Evolutionary conservation across 2,888 invertebrate genomes (phyloP).

Genomic region (Pseudeuparius sepicola): DNA sequence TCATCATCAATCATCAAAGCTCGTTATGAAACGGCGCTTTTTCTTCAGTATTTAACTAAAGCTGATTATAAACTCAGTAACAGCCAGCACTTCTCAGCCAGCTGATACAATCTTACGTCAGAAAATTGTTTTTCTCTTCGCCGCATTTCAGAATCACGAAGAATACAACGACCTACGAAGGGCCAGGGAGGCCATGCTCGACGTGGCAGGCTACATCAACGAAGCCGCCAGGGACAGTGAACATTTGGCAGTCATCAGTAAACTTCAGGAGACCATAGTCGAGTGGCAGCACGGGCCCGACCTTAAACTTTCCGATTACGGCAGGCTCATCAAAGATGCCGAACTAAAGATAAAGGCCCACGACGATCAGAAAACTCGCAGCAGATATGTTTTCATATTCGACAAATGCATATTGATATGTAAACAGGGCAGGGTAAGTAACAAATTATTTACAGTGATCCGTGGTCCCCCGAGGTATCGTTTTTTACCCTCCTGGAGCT

Average conservation of each 20-base stretch:
- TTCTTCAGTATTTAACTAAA: too few species aligned
- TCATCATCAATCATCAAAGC: too few species aligned
- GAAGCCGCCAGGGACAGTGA: constrained; percentile 97
- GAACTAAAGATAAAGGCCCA: constrained; percentile 87
- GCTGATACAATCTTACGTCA: too few species aligned
- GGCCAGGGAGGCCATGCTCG: constrained; percentile 92
- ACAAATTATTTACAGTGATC: too few species aligned
- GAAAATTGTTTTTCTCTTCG: too few species aligned
- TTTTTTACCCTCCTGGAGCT: too few species aligned
- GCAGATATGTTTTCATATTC: constrained; percentile 92
- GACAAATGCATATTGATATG: constrained; percentile 94
- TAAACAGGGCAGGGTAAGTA: constrained; percentile 65
- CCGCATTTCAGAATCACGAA: constrained; percentile 61
- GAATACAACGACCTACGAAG: constrained; percentile 74
- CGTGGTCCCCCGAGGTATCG: too few species aligned
- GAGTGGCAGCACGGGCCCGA: constrained; percentile 69
- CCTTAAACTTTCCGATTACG: constrained; percentile 78
- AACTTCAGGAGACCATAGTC: constrained; percentile 80
- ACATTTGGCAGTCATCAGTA: constrained; percentile 77
- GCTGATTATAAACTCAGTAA: too few species aligned
- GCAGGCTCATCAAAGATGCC: constrained; percentile 85
- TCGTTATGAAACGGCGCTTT: too few species aligned
- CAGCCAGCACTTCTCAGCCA: too few species aligned
- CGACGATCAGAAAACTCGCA: constrained; percentile 73
- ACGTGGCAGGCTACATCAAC: constrained; percentile 94